Conservation (phyloP, 2,113 vertebrate species). For the Verasper variegatus region DNA sequence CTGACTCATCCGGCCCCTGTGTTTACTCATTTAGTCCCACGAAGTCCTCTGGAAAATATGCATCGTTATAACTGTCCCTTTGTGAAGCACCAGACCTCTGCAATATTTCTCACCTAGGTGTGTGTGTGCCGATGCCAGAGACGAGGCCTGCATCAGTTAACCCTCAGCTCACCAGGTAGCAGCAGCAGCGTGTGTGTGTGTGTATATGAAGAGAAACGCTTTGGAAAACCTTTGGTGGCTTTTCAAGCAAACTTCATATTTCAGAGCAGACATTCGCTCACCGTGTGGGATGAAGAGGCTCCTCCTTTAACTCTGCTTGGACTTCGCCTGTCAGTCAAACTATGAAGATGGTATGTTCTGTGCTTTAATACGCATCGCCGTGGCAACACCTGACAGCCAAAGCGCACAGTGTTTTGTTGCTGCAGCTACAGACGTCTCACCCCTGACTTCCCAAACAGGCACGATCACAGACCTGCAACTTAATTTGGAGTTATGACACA, state of each 20-base stretch:
- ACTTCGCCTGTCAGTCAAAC: constrained; percentile 16
- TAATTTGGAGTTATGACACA: constrained; percentile 9
- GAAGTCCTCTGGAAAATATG: constrained; percentile 85
- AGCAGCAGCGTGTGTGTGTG: background rate
- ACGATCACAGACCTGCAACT: background rate
- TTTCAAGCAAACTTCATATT: constrained; percentile 63
- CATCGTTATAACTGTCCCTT: constrained; percentile 84
- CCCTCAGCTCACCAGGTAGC: constrained; percentile 52
- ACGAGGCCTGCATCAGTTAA: constrained; percentile 62
- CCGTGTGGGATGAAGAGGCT: constrained; percentile 20
- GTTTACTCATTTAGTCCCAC: constrained; percentile 80
- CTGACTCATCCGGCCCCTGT: constrained; percentile 76
- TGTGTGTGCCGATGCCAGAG: constrained; percentile 77
- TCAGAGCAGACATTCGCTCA: constrained; percentile 62
- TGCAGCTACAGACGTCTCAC: constrained; percentile 16
- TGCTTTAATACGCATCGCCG: background rate
- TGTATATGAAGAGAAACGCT: constrained; percentile 7
- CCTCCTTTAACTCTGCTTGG: constrained; percentile 1
- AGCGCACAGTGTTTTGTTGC: constrained; percentile 25
- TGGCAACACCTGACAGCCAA: constrained; percentile 19
- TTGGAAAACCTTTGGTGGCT: constrained; percentile 45
- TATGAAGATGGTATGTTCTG: background rate
- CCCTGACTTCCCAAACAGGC: constrained; percentile 1
- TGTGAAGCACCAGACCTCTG: constrained; percentile 86
- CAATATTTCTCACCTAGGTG: constrained; percentile 86